These are phyloP conservation scores for Drosophila meridiana DNA, from an alignment of 2,888 invertebrate genomes.

Conservation along the genomic window DNA sequence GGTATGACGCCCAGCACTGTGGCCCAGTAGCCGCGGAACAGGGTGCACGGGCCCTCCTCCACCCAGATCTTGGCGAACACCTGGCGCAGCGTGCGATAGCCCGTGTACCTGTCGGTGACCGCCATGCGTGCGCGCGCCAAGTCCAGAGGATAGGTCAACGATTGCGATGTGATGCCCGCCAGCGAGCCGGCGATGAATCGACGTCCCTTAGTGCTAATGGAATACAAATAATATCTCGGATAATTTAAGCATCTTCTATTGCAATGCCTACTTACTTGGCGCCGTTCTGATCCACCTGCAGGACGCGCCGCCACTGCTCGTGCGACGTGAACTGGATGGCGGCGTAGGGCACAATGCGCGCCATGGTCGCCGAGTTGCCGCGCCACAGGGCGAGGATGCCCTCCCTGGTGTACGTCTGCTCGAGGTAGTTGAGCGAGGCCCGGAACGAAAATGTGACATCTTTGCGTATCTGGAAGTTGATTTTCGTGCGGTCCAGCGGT, in stretches of 20 bases:
- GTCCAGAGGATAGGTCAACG: conserved; percentile 97
- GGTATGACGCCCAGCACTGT: conserved; percentile 97
- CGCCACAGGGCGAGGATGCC: conserved; percentile 96
- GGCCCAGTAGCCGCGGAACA: conserved; percentile 95
- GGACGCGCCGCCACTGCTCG: conserved; percentile 96
- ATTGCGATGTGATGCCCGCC: conserved; percentile 97
- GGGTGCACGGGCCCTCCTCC: conserved; percentile 91
- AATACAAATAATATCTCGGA: background rate
- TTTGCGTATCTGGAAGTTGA: conserved; percentile 96
- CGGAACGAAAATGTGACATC: conserved; percentile 90
- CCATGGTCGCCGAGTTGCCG: conserved; percentile 99
- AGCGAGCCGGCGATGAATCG: conserved; percentile 95
- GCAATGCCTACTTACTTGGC: conserved; percentile 83
- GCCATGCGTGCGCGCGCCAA: conserved; percentile 98
- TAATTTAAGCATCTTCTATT: background rate
- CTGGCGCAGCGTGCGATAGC: conserved; percentile 88
- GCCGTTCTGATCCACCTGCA: conserved; percentile 89
- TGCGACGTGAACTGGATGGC: conserved; percentile 99
- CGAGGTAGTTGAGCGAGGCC: conserved; percentile 90
- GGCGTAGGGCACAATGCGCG: conserved; percentile 97
- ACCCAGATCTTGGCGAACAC: conserved; percentile 90
- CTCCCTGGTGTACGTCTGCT: conserved; percentile 89
- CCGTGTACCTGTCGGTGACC: conserved; percentile 91
- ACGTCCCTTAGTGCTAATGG: conserved; percentile 82
- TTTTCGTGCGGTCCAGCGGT: conserved; percentile 98